Evolutionary conservation across 2,797 vertebrate species (phyloP), one percentile per base, ranked within the genome.

Genomic region (Paramormyrops hopkinsi): DNA sequence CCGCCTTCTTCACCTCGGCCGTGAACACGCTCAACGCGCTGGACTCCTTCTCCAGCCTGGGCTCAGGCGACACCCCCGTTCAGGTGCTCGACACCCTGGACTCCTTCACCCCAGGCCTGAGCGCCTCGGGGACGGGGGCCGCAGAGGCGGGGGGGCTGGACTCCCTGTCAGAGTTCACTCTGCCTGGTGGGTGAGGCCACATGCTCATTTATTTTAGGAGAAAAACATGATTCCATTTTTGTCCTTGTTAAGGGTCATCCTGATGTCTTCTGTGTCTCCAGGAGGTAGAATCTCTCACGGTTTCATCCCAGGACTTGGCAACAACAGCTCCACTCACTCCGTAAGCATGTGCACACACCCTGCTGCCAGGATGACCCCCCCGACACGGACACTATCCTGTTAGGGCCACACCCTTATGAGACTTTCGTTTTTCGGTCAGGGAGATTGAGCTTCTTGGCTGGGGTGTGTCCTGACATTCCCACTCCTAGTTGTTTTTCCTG

Each of bases 1-100:
- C 97, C 0, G 96, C 96, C 88, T 98, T 97, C 91, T 99, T 99
- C 1, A 96, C 91, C 91, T 96, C 97, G 0, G 92, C 96, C 1
- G 91, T 96, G 83, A 96, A 95, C 69, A 96, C 97, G 0, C 94
- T 98, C 89, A 93, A 98, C 91, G 91, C 96, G 25, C 92, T 98
- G 92, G 97, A 98, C 92, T 89, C 97, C 87, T 99, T 98, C 95
- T 79, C 95, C 7, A n/a, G 94, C 46, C 96, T 96, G 88, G 93
- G 91, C 73, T 94, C 95, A 89, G 93, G 92, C 88, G 95, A 95
- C 91, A 90, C 94, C 92, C 95, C 96, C 86, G 94, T 95, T 90
- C 96, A 97, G 90, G 94, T 93, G 92, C 96, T 98, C 86, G 98
- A 99, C 91, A 94, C 96, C 56, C 94, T 99, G 79, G 97, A 97